These are phyloP conservation scores for Micrasema minimum DNA, from an alignment of 1,140 invertebrate genomes.

Conservation along the genomic window DNA sequence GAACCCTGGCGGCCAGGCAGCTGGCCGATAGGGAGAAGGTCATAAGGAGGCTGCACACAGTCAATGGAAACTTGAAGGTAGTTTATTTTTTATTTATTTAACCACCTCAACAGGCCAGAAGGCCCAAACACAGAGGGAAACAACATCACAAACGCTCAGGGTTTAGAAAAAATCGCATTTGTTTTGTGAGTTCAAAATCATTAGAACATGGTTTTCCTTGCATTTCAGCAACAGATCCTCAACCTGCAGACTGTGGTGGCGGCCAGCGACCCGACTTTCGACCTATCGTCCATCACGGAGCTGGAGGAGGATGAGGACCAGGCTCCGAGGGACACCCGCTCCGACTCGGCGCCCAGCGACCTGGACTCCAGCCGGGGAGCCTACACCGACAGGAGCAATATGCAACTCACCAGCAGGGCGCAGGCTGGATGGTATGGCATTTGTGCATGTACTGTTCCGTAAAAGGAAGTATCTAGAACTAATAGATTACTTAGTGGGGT, in stretches of 20 bases:
- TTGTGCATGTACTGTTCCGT: background rate
- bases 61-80: constrained; percentile 62
- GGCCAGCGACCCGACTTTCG: constrained; percentile 62
- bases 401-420: background rate
- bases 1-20: constrained; percentile 58
- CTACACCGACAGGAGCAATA: constrained; percentile 13
- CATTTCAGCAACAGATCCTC: constrained; percentile 62
- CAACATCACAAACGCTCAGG: no score
- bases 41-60: constrained; percentile 61
- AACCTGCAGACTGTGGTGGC: constrained; percentile 63
- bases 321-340: constrained; percentile 54
- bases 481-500: no score
- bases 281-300: constrained; percentile 63
- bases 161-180: background rate
- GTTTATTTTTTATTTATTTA: no score
- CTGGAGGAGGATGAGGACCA: constrained; percentile 61
- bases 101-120: no score
- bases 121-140: no score
- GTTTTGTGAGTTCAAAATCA: background rate
- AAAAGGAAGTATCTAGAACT: no score
- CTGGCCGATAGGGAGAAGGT: constrained; percentile 61
- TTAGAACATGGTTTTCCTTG: constrained; percentile 37
- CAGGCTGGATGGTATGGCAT: constrained; percentile 8
- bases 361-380: background rate
- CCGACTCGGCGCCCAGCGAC: constrained; percentile 7